Evolutionary conservation across 2,888 invertebrate genomes (phyloP).

Genomic region (Heliconius aoede): DNA sequence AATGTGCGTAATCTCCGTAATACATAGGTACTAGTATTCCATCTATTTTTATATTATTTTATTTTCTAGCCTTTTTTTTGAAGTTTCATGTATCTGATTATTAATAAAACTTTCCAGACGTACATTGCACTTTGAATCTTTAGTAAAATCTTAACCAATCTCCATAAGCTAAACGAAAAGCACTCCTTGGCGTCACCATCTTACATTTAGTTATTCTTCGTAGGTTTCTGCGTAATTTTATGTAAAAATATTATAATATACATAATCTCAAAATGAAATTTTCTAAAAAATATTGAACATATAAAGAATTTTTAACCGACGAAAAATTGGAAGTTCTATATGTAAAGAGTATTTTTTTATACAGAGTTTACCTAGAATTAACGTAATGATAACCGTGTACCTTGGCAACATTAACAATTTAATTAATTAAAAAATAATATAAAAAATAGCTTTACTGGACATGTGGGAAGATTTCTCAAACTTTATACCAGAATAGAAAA

Average conservation of each 20-base stretch:
- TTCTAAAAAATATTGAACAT: neutral
- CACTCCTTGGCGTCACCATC: neutral
- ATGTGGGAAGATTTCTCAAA: no score
- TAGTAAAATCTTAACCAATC: slow-evolving; percentile 13
- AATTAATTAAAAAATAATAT: no score
- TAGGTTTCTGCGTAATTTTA: neutral
- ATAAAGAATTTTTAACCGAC: no score
- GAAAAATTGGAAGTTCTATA: no score
- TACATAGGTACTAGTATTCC: neutral
- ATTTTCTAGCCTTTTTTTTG: neutral
- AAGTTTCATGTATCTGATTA: neutral
- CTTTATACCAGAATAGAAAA: no score
- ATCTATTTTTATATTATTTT: neutral
- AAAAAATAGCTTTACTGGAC: no score
- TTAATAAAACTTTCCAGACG: slow-evolving; percentile 25
- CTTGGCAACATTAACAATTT: no score
- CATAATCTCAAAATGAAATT: neutral
- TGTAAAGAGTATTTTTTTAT: no score
- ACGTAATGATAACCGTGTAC: no score
- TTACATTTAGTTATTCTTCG: slow-evolving; percentile 14
- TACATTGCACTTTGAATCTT: slow-evolving; percentile 7
- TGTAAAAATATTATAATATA: neutral
- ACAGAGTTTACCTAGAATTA: no score
- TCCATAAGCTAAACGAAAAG: slow-evolving; percentile 12
- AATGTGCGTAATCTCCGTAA: no score